These are phyloP conservation scores for Pseudanteris insignis DNA, from an alignment of 2,888 invertebrate species.

Conservation along the genomic window DNA sequence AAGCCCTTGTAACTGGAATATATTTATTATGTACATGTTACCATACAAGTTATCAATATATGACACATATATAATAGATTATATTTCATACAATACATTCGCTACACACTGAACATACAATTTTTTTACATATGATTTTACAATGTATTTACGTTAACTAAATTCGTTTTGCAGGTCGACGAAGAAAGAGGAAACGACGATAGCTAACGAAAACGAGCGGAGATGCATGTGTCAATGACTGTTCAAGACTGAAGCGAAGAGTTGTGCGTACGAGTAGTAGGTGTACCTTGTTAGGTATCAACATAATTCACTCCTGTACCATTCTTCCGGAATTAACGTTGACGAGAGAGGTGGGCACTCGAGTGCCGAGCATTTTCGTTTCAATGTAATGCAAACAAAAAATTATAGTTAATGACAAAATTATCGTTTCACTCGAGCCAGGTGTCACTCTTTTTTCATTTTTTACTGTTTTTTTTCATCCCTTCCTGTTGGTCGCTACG, in stretches of 20 bases:
- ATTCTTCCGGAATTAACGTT: conserved; percentile 31
- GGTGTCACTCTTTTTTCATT: too few species aligned
- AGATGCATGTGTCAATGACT: conserved; percentile 28
- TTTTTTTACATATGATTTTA: too few species aligned
- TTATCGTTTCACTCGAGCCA: conserved; percentile 24
- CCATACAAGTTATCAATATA: too few species aligned
- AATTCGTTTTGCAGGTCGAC: conserved; percentile 4
- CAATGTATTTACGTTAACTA: too few species aligned
- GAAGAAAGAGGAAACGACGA: conserved; percentile 30
- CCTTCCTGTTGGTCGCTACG: too few species aligned
- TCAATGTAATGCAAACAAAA: conserved; percentile 3
- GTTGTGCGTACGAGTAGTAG: conserved; percentile 34
- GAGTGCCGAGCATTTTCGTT: conserved; percentile 32
- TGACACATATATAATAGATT: neutral
- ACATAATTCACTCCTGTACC: conserved; percentile 39
- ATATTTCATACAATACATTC: too few species aligned
- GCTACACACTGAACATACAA: too few species aligned
- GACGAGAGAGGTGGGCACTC: conserved; percentile 15
- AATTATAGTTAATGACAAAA: conserved; percentile 19
- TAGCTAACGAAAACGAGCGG: conserved; percentile 23
- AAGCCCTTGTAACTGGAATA: too few species aligned
- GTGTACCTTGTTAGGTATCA: conserved; percentile 38
- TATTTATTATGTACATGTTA: too few species aligned
- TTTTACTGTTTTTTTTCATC: too few species aligned
- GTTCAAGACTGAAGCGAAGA: conserved; percentile 16